Base-by-base conservation (phyloP, 2,888 invertebrate species). In the Nycteola revayana region DNA sequence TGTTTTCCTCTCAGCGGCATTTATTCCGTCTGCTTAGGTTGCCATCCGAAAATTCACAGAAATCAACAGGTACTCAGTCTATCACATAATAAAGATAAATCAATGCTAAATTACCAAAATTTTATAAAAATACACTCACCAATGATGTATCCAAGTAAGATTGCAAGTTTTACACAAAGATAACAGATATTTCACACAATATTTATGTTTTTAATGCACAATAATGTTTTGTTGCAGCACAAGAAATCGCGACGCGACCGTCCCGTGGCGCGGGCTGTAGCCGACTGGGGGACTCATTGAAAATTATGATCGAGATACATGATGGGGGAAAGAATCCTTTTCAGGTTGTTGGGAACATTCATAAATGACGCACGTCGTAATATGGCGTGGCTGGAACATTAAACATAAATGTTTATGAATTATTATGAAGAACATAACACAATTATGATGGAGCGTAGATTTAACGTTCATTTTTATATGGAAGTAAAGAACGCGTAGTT, bases 41-140 rank as follows among this genome's bases (percentile, higher is more conserved):
- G 30, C 36, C 35, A 36, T 32, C 39, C 28, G 26, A 55, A 59
- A 47, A 14, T 5, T 21, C 21, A 2, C n/a, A 21, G 21, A 21
- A n/a, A 41, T 57, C 57, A 57, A 57, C 57, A 57, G 57, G 57
- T 57, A 37, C 32, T 28, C 10, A 9, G 7, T 18, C 5, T 30
- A 36, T n/a, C 14, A 29, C 22, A 7, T 9, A 25, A n/a, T 18
- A 21, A 21, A 21, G n/a, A n/a, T 21, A 21, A n/a, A 14, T 14
- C 14, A 5, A 14, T 14, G 14, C 5, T 9, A 25, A 26, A 21
- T 28, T n/a, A 0, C 18, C 11, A 20, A 31, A 27, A 14, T 5
- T n/a, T 25, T 32, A 29, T 11, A 28, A 9, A 39, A 59, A 47
- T n/a, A 4, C 11, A 59, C 57, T 57, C 32, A 57, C 57, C 55